Evolutionary conservation across 2,888 invertebrate species (phyloP).

Genomic region (Meliscaeva auricollis): DNA sequence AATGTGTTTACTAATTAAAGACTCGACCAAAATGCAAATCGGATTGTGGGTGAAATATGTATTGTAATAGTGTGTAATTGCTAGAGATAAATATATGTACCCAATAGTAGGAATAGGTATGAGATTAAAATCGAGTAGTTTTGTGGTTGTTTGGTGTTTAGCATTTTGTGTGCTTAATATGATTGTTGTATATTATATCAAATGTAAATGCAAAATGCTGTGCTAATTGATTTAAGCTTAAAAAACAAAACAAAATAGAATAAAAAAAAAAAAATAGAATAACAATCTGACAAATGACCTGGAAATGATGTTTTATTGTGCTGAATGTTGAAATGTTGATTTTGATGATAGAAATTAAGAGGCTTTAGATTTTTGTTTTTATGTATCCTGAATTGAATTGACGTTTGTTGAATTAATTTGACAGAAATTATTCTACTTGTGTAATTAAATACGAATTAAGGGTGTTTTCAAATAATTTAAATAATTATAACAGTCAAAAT

Average conservation of each 20-base stretch:
- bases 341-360: constrained; percentile 1
- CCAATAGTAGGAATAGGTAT: background rate
- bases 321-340: constrained; percentile 1
- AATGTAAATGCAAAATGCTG: constrained; percentile 12
- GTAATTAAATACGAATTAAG: too few relatives aligned
- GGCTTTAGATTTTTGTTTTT: background rate
- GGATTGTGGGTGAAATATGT: constrained; percentile 50
- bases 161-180: constrained; percentile 26
- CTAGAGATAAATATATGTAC: constrained; percentile 28
- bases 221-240: constrained; percentile 32
- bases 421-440: too few relatives aligned
- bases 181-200: background rate
- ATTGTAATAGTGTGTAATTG: constrained; percentile 40
- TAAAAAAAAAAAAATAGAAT: background rate
- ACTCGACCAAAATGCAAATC: constrained; percentile 40
- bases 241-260: background rate
- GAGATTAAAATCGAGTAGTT: constrained; percentile 56
- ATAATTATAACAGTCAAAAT: too few relatives aligned
- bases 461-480: too few relatives aligned
- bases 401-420: too few relatives aligned
- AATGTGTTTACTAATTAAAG: constrained; percentile 73
- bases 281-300: constrained; percentile 34
- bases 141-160: constrained; percentile 54
- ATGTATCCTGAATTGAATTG: background rate
- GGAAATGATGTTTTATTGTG: constrained; percentile 24